Evolutionary conservation across 1,140 invertebrate species (phyloP), one percentile per base, ranked within the genome.

Genomic region (Oreohelix idahoensis): DNA sequence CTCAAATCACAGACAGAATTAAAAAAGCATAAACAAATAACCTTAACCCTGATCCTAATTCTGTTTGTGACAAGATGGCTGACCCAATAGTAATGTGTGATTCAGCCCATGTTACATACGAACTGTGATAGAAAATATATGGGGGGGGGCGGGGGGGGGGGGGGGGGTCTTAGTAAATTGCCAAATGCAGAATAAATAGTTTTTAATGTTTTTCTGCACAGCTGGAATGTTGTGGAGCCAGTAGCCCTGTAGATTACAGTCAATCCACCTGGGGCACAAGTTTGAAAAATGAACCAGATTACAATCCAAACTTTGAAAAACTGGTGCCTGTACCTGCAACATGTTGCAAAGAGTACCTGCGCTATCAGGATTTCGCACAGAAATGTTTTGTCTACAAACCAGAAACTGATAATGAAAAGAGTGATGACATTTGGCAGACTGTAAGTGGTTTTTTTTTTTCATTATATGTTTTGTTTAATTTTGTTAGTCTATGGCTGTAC

Each of bases 141-240:
- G n/a, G n/a, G n/a, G n/a, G n/a, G n/a, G n/a, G n/a, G n/a, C n/a
- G n/a, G n/a, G n/a, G n/a, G n/a, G n/a, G n/a, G n/a, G n/a, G n/a
- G n/a, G n/a, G n/a, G n/a, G n/a, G n/a, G n/a, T n/a, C n/a, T n/a
- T n/a, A n/a, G n/a, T n/a, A n/a, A n/a, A n/a, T n/a, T n/a, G n/a
- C n/a, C n/a, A n/a, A n/a, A 58, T 58, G 53, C 10, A 11, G 10
- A 66, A 32, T 66, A 66, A 32, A 66, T 29, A n/a, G 63, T 23
- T 32, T 8, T 13, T 66, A 32, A 2, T 66, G 29, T 32, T 32
- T 32, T 29, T 66, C 29, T 66, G 23, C 74, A 66, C 74, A 87
- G 86, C 53, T 87, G 81, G 81, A 83, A 38, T 87, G 86, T 66
- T 87, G 86, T 79, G 86, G 86, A 5, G 86, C 78, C 0, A 63